Evolutionary conservation across 2,113 vertebrate genomes (phyloP), one percentile per base, ranked within the genome.

Genomic region (Sminthopsis crassicaudata): DNA sequence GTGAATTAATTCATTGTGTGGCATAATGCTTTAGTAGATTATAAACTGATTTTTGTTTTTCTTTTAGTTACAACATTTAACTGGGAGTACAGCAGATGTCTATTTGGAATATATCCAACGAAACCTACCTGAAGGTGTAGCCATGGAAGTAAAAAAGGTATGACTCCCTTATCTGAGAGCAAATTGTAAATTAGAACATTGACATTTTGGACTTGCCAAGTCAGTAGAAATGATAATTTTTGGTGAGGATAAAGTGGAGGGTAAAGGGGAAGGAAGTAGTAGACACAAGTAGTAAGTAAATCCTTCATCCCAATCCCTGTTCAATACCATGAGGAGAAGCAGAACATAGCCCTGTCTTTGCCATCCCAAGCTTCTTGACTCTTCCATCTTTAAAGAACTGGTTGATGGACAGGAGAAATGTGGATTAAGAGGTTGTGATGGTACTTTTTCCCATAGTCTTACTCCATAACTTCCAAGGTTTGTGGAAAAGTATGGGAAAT

Each of bases 51-150:
- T 84, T 30, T 84, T 84, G n/a, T 84, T 84, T 84, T 84, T 23
- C 19, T 42, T n/a, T 91, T 94, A 99, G 99, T 97, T 99, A 91
- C 98, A 98, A 90, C 97, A 98, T 95, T 46, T 99, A 93, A 99
- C 99, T 8, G 99, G 99, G 94, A 99, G 99, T 97, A 99, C 99
- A 60, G 99, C 99, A 7, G 98, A 98, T 46, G 99, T 99, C 42
- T 99, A 99, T 95, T 98, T 99, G 96, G 99, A 99, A 97, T 99
- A 99, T 2, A 99, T 99, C 94, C 99, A 99, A 98, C 99, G 99
- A 93, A 99, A 99, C 97, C 98, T 99, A 95, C 99, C 99, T 4
- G 99, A 99, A 98, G 99, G 99, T 2, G 99, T 99, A 60, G 99
- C 99, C 92, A 99, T 99, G 99, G 99, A 99, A 98, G 99, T 99